Evolutionary conservation across 2,113 vertebrate genomes (phyloP).

Genomic region (Hymenochirus boettgeri): DNA sequence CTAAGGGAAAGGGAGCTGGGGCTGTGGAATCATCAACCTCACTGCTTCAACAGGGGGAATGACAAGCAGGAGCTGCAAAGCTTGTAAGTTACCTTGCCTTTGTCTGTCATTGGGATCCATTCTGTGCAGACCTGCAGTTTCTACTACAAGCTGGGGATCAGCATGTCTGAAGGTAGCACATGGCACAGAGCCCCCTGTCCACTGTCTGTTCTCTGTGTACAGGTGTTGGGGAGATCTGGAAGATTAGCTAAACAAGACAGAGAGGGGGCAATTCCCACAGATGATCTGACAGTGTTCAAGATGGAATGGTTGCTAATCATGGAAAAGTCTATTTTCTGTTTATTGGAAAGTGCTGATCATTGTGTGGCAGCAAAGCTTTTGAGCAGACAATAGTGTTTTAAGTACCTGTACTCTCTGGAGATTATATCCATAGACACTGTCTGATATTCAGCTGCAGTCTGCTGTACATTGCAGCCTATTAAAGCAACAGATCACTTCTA

Average conservation of each 20-base stretch:
- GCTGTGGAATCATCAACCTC: slow-evolving; percentile 43
- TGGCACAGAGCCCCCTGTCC: slow-evolving; percentile 12
- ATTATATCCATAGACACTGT: slow-evolving; percentile 24
- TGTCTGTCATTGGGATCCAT: slow-evolving; percentile 30
- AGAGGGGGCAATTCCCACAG: too few relatives aligned
- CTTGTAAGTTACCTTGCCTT: slow-evolving; percentile 36
- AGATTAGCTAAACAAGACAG: too few relatives aligned
- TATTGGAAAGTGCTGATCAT: not conserved
- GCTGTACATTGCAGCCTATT: slow-evolving; percentile 18
- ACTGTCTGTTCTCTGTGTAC: slow-evolving; percentile 3
- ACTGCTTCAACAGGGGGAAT: slow-evolving; percentile 33
- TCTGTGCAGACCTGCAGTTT: slow-evolving; percentile 17
- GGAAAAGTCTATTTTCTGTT: too few relatives aligned
- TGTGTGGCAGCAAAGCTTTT: not conserved
- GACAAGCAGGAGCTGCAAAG: slow-evolving; percentile 34
- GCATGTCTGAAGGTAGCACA: slow-evolving; percentile 19
- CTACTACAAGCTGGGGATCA: slow-evolving; percentile 19
- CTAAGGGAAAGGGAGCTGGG: slow-evolving; percentile 50
- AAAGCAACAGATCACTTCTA: slow-evolving; percentile 35
- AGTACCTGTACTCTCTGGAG: slow-evolving; percentile 30
- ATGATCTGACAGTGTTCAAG: too few relatives aligned
- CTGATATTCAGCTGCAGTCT: slow-evolving; percentile 33
- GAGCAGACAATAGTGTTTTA: slow-evolving; percentile 27
- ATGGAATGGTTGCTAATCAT: too few relatives aligned
- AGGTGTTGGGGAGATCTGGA: slow-evolving; percentile 11